These are phyloP conservation scores for Anolis sagrei DNA, from an alignment of 2,113 vertebrate species.

Conservation along the genomic window DNA sequence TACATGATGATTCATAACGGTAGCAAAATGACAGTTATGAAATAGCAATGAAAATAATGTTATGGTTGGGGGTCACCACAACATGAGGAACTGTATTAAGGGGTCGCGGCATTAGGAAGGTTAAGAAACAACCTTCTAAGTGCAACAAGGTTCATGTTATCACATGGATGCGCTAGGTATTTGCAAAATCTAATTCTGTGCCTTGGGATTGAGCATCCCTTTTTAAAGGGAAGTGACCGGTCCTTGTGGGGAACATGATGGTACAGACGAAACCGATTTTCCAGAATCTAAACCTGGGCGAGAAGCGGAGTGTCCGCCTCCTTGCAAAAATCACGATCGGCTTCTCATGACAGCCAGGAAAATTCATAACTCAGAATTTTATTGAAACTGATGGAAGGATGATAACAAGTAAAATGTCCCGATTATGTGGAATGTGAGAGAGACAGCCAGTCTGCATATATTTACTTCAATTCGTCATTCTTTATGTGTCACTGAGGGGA, in stretches of 20 bases:
- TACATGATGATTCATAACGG: too few species aligned
- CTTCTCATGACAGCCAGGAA: neutral
- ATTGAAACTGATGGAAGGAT: neutral
- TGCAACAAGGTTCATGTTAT: too few species aligned
- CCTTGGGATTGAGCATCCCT: neutral
- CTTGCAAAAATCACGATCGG: neutral
- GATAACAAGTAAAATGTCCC: neutral
- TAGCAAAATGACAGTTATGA: too few species aligned
- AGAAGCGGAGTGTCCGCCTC: too few species aligned
- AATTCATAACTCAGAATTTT: neutral
- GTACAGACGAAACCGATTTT: neutral
- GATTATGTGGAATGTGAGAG: neutral
- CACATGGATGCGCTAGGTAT: neutral
- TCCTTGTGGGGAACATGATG: neutral
- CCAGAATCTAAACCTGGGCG: neutral
- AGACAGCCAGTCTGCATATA: neutral
- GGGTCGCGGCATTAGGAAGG: too few species aligned
- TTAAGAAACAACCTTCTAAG: too few species aligned
- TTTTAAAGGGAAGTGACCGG: neutral
- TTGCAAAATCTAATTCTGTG: neutral
- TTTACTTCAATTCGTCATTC: neutral
- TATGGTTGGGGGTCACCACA: too few species aligned
- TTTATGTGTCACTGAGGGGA: neutral
- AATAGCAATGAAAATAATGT: too few species aligned
- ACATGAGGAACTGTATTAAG: too few species aligned